Evolutionary conservation across 1,140 invertebrate genomes (phyloP).

Genomic region (Popillia japonica): DNA sequence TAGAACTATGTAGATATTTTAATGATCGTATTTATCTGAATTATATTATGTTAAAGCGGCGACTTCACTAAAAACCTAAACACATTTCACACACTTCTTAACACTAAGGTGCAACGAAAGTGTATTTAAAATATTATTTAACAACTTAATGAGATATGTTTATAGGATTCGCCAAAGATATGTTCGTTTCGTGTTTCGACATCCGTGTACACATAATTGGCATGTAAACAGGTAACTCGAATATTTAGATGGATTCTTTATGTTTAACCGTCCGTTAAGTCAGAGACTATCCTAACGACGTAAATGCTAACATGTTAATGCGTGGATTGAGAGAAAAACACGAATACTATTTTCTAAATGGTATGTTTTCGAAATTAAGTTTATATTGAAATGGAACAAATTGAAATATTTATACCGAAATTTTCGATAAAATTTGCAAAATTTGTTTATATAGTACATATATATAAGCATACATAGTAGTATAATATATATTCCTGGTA

Average conservation of each 20-base stretch:
- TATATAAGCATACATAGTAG: no score
- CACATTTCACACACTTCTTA: slow-evolving; percentile 14
- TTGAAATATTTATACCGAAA: background rate
- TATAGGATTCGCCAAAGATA: slow-evolving; percentile 9
- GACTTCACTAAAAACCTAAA: slow-evolving; percentile 6
- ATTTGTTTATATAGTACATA: background rate
- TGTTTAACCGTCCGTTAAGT: background rate
- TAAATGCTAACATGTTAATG: background rate
- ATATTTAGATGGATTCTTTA: background rate
- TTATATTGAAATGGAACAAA: background rate
- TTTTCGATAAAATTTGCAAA: background rate
- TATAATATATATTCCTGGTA: no score
- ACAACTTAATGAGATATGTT: background rate
- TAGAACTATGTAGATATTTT: background rate
- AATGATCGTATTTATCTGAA: slow-evolving; percentile 9
- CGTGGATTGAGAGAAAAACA: background rate
- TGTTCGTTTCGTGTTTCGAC: background rate
- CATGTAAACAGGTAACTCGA: background rate
- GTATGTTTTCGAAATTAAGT: background rate
- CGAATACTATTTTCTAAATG: background rate
- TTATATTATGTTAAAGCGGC: slow-evolving; percentile 24
- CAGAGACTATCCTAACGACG: background rate
- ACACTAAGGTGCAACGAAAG: background rate
- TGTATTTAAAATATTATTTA: background rate
- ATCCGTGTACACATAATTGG: background rate